phyloP scores from a whole-genome alignment of 2,888 invertebrate genomes.

The Rotaria socialis region DNA sequence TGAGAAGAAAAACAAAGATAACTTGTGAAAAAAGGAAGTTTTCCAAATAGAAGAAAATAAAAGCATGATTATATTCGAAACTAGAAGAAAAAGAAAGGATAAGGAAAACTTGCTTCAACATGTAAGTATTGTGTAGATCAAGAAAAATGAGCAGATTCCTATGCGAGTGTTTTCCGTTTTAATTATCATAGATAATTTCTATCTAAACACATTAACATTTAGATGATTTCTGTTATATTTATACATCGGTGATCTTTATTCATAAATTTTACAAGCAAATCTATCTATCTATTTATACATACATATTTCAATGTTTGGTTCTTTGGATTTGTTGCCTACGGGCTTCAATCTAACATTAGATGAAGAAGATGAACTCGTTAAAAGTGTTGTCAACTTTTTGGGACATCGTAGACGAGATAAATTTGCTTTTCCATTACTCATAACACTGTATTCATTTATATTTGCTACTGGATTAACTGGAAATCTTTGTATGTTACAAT shows the following conservation, averaged over 20 bases:
- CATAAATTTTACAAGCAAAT: background rate
- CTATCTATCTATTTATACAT: background rate
- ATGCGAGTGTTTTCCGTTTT: background rate
- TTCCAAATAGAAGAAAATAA: background rate
- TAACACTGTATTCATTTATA: slow-evolving; percentile 36
- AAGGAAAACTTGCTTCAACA: background rate
- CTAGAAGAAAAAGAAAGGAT: too few relatives aligned
- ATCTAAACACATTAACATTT: background rate
- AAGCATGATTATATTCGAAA: too few relatives aligned
- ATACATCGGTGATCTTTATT: background rate
- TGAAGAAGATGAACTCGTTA: slow-evolving; percentile 26
- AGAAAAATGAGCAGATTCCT: background rate
- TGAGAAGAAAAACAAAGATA: too few relatives aligned
- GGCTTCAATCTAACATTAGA: slow-evolving; percentile 22
- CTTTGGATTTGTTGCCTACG: slow-evolving; percentile 1
- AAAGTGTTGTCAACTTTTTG: slow-evolving; percentile 34
- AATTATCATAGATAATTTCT: background rate
- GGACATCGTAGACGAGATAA: slow-evolving; percentile 29
- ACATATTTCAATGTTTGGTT: background rate
- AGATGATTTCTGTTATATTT: background rate
- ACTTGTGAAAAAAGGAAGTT: background rate
- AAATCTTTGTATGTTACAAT: background rate
- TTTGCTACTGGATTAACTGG: slow-evolving; percentile 35
- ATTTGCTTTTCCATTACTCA: slow-evolving; percentile 35
- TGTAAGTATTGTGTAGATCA: background rate